These are phyloP conservation scores for Atherinosoma microstoma DNA, from an alignment of 2,797 vertebrate species.

Conservation along the genomic window DNA sequence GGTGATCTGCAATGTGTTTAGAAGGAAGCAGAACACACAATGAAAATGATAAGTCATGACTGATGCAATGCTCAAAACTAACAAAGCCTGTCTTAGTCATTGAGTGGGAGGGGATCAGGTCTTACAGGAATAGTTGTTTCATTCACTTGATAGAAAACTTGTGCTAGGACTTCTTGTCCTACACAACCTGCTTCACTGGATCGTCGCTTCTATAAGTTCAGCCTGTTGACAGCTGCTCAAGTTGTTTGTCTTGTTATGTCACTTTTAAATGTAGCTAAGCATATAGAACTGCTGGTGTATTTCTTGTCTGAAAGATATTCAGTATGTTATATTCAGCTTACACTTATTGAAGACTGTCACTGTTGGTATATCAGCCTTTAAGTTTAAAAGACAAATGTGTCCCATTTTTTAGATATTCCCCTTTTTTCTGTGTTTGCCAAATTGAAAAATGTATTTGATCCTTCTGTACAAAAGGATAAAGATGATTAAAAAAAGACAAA, in stretches of 20 bases:
- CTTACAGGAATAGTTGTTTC: slow-evolving; percentile 79
- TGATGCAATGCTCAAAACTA: slow-evolving; percentile 74
- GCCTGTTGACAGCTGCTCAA: slow-evolving; percentile 24
- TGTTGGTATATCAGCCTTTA: neutral
- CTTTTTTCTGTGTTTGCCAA: neutral
- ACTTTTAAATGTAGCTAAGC: slow-evolving; percentile 32
- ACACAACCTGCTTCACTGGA: slow-evolving; percentile 79
- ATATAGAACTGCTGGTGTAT: neutral
- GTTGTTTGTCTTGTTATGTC: slow-evolving; percentile 57
- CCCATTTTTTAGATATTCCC: neutral
- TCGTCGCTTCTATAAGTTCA: slow-evolving; percentile 44
- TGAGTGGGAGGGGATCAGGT: slow-evolving; percentile 79
- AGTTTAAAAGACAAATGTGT: neutral
- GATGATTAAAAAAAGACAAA: too few relatives aligned
- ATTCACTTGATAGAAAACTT: slow-evolving; percentile 52
- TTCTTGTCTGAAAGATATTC: neutral
- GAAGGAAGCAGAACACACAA: slow-evolving; percentile 63
- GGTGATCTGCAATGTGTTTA: slow-evolving; percentile 68
- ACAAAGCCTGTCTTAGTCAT: slow-evolving; percentile 77
- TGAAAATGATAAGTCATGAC: slow-evolving; percentile 75
- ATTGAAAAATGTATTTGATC: neutral
- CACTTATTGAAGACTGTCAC: neutral
- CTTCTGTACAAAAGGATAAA: neutral
- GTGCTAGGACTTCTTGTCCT: slow-evolving; percentile 58
- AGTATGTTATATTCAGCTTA: neutral